A percentile compares a stretch with the other conserved stretches of the same genome.
Conservation (phyloP, 2,888 invertebrate species). For the Pherbina coryleti region DNA sequence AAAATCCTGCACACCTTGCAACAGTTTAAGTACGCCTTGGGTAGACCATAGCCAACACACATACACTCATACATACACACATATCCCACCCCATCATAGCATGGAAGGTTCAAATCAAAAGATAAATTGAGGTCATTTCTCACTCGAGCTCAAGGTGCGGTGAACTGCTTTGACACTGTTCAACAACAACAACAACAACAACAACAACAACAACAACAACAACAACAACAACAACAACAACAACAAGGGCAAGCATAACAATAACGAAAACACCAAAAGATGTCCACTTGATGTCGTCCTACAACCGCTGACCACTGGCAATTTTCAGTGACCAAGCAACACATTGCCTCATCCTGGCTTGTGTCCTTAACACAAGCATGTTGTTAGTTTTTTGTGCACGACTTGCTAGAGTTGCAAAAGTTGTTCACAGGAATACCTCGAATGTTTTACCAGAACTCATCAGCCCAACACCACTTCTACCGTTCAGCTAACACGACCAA, state of each 20-base stretch:
- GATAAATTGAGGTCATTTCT: constrained; percentile 70
- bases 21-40: constrained; percentile 35
- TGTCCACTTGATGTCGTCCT: constrained; percentile 58
- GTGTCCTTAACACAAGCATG: neutral
- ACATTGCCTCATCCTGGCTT: neutral
- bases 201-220: constrained; percentile 4
- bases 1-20: constrained; percentile 32
- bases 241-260: constrained; percentile 47
- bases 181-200: constrained; percentile 48
- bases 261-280: constrained; percentile 30
- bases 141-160: constrained; percentile 56
- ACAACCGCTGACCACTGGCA: constrained; percentile 55
- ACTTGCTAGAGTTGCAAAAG: neutral
- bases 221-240: constrained; percentile 5
- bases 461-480: neutral
- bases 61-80: neutral
- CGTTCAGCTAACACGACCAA: neutral
- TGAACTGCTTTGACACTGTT: constrained; percentile 58
- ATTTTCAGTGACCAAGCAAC: constrained; percentile 52
- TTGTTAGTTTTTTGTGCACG: neutral
- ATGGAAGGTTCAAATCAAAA: constrained; percentile 49
- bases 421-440: neutral
- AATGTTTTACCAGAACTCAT: no score
- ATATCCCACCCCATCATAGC: constrained; percentile 4
- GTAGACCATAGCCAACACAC: constrained; percentile 34